Evolutionary conservation across 2,797 vertebrate genomes (phyloP), one percentile per base, ranked within the genome.

Genomic region (Schizothorax lantsangensis): DNA sequence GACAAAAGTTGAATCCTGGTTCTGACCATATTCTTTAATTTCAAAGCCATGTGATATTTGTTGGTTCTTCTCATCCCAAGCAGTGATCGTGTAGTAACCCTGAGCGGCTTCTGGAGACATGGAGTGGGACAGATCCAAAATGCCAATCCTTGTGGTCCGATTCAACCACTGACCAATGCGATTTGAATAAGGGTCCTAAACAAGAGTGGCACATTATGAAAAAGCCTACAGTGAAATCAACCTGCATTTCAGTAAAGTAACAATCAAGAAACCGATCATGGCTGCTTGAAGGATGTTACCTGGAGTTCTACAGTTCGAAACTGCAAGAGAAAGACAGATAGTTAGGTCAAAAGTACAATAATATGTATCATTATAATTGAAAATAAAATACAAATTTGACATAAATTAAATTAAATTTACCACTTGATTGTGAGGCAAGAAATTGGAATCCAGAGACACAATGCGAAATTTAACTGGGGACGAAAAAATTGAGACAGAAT

Each of bases 91-190:
- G 3, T 97, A 97, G 0, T 0, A 90, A 75, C 97, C 97, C 78
- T 95, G 91, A 0, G 43, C 33, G 0, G 96, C 95, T 79, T 96
- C 95, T 0, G 96, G 89, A 43, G 94, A 95, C 40, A 95, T 92
- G 45, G 91, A 88, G 88, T 96, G 93, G 1, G 94, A 95, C 9
- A 97, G 91, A 59, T 97, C 96, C 17, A 96, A 92, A 87, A 97
- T 96, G 47, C 96, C 96, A 0, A 79, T 81, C 1, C 0, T 84
- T 2, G 94, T 90, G 0, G 90, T 4, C 84, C 91, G 92, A 4
- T 96, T 82, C 91, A 96, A 88, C 97, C 97, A 97, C 90, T 96
- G 96, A 84, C 95, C 95, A 10, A 97, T 96, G 79, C 91, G 93
- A 84, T 97, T 97, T 7, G 90, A 91, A 45, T 89, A 94, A 15